Base-by-base conservation (phyloP, 1,140 invertebrate genomes). In the Patella vulgata region DNA sequence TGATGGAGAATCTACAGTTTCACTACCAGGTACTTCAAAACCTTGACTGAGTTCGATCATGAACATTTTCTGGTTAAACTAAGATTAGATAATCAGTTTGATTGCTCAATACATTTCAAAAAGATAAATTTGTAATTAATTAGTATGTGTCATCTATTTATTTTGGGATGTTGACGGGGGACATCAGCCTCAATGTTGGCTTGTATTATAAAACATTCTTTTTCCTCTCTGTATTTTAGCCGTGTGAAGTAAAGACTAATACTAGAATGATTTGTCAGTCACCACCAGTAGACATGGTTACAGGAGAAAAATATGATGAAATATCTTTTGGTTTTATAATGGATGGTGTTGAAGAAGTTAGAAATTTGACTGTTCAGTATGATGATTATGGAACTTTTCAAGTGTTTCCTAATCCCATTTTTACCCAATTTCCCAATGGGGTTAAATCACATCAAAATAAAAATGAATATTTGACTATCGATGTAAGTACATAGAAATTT, bases 271-370 rank as follows among this genome's bases (percentile, higher is more conserved):
- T 90, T 63, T 98, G 96, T 77, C 87, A 89, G 67, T 95, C 94
- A 53, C 96, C 95, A 1, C 87, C 88, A 2, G 92, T 87, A 9
- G 53, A 57, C 27, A 51, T 44, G 11, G 19, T 51, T 11, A 33
- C 43, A 19, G 39, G n/a, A 9, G 25, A 33, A 21, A 40, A 33
- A 27, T 28, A 44, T 89, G 89, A 72, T 90, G 92, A 88, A 56
- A 86, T 98, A 53, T 91, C 95, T 78, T 98, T 95, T 83, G 96
- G 96, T 19, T 98, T 98, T 80, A 86, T 91, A 62, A 96, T 98
- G 93, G 96, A 99, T 82, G 93, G 95, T 80, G 96, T 98, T 0
- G 88, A 60, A 87, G 64, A 89, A 25, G 91, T 97, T 4, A 89
- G 91, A 77, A 95, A 97, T 85, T 84, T 97, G 8, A 91, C 9